phyloP scores from a whole-genome alignment of 2,113 vertebrate genomes.

The Vombatus ursinus region DNA sequence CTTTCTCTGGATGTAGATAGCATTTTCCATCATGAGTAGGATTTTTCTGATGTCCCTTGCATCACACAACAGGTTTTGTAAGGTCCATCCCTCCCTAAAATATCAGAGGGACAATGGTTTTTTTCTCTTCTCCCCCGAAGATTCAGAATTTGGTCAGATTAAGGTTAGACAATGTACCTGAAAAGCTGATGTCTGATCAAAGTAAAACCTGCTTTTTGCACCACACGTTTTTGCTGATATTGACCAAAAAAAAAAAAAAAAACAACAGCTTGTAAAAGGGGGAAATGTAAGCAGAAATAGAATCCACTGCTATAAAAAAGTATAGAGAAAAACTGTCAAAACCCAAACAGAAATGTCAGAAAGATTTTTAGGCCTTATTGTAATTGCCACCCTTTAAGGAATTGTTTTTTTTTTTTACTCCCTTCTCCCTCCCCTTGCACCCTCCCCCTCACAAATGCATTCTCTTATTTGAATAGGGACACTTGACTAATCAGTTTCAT shows the following conservation, averaged over 20 bases:
- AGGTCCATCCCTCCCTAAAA: neutral
- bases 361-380: neutral
- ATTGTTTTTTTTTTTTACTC: constrained; percentile 1
- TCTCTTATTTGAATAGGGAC: constrained; percentile 8
- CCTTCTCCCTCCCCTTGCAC: neutral
- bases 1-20: no score
- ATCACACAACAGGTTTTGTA: neutral
- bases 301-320: neutral
- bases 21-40: no score
- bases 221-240: neutral
- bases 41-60: neutral
- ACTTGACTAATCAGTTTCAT: neutral
- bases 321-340: neutral
- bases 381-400: neutral
- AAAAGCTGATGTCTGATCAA: neutral
- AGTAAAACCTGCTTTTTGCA: neutral
- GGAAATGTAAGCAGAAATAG: neutral
- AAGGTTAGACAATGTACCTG: neutral
- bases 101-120: neutral
- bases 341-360: neutral
- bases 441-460: neutral
- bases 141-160: neutral
- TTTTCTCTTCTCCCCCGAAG: neutral
- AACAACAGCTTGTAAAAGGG: neutral
- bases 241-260: neutral